Evolutionary conservation across 53 echinoderm and acorn worm genomes (phyloP).

Genomic region (Paracentrotus lividus): DNA sequence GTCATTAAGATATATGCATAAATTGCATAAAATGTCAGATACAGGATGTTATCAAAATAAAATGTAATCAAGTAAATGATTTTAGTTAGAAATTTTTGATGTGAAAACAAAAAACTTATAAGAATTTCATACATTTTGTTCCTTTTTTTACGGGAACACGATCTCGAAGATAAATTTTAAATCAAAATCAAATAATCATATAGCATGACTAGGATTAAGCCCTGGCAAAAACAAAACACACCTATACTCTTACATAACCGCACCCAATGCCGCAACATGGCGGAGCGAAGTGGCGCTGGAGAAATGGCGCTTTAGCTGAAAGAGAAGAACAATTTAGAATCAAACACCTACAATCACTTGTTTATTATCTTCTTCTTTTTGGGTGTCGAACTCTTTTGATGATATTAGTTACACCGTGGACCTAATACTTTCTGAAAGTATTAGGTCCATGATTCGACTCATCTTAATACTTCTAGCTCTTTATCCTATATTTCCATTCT

Average conservation of each 20-base stretch:
- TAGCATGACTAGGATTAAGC: too few species aligned
- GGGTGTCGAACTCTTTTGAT: neutral
- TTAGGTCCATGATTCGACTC: neutral
- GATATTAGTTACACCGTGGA: neutral
- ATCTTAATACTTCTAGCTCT: neutral
- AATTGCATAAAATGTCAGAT: neutral
- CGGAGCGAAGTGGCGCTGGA: neutral
- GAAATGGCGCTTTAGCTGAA: neutral
- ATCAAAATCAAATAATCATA: too few species aligned
- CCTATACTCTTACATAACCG: too few species aligned
- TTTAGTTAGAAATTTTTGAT: too few species aligned
- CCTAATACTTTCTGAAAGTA: neutral
- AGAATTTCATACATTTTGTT: too few species aligned
- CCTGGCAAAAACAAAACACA: too few species aligned
- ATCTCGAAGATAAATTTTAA: too few species aligned
- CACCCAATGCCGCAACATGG: neutral
- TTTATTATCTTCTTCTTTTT: neutral
- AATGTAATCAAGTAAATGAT: too few species aligned
- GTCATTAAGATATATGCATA: neutral
- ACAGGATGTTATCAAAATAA: too few species aligned
- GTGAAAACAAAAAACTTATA: too few species aligned
- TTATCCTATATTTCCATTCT: constrained; percentile 7
- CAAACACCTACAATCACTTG: neutral
- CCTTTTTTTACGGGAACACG: too few species aligned
- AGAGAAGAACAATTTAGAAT: neutral